A percentile compares a stretch with the other conserved stretches of the same genome.
Evolutionary conservation across 2,888 invertebrate species (phyloP).

Genomic region (Alviniconcha strummeri): DNA sequence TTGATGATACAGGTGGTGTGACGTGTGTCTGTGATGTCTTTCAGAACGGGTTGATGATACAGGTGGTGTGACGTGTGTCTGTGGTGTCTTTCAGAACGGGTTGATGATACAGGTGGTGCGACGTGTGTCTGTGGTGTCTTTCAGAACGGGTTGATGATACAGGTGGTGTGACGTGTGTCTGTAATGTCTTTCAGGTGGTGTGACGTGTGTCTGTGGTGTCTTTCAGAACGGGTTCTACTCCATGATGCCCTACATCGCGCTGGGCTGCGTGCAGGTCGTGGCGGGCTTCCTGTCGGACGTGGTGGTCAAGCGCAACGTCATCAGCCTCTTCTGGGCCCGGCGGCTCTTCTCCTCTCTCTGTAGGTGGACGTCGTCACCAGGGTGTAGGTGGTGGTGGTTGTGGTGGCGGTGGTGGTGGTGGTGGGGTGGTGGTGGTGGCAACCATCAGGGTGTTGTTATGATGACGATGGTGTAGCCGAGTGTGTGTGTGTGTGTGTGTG

Average conservation of each 20-base stretch:
- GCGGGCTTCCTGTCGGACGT: constrained; percentile 35
- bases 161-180: no score
- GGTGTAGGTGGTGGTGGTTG: background rate
- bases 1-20: no score
- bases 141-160: no score
- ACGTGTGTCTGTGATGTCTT: no score
- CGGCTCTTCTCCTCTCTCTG: constrained; percentile 35
- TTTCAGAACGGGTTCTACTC: constrained; percentile 45
- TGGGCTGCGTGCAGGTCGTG: constrained; percentile 28
- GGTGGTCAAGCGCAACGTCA: constrained; percentile 30
- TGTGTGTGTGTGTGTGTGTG: background rate
- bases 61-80: no score
- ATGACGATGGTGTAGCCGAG: background rate
- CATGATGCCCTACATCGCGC: constrained; percentile 42
- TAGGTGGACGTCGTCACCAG: constrained; percentile 14
- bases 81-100: no score
- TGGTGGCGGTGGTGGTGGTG: background rate
- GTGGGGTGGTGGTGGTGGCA: background rate
- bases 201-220: no score
- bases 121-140: no score
- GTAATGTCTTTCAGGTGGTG: no score
- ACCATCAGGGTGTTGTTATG: background rate
- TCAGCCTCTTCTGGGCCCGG: constrained; percentile 33
- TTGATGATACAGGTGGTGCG: no score
- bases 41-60: no score